Conservation (phyloP, 2,797 vertebrate species). For the Acanthopagrus latus region DNA sequence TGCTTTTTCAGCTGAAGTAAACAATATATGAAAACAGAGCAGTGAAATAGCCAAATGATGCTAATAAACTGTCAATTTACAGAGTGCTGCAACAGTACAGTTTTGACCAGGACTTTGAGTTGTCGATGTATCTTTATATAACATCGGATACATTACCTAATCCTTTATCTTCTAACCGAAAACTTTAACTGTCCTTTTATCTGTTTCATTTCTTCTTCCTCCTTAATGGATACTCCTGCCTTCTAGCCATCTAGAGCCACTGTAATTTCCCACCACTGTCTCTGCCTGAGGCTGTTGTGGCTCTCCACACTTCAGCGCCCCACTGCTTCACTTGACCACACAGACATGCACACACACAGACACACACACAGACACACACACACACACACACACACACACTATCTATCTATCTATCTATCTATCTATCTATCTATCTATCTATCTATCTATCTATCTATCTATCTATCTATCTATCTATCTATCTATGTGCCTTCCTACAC, state of each 20-base stretch:
- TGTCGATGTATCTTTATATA: background rate
- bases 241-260: slow-evolving; percentile 46
- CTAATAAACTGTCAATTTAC: background rate
- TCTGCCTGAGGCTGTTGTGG: slow-evolving; percentile 67
- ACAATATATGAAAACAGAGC: background rate
- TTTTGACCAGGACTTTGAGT: background rate
- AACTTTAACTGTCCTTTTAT: no score
- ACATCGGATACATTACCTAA: slow-evolving; percentile 2
- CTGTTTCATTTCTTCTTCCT: slow-evolving; percentile 26
- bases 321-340: slow-evolving; percentile 56
- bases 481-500: slow-evolving; percentile 23
- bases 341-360: slow-evolving; percentile 40
- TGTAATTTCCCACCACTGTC: slow-evolving; percentile 60
- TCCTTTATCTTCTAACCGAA: slow-evolving; percentile 7
- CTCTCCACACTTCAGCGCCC: slow-evolving; percentile 65
- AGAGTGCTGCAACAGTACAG: background rate
- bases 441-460: slow-evolving; percentile 1
- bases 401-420: no score
- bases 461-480: slow-evolving; percentile 26
- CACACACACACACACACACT: slow-evolving; percentile 24
- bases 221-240: slow-evolving; percentile 22
- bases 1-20: background rate
- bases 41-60: background rate
- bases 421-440: slow-evolving; percentile 11
- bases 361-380: slow-evolving; percentile 18